Percentiles rank a stretch among this genome's conserved stretches.
phyloP scores from a whole-genome alignment of 2,113 vertebrate genomes.

The Synchiropus splendidus region DNA sequence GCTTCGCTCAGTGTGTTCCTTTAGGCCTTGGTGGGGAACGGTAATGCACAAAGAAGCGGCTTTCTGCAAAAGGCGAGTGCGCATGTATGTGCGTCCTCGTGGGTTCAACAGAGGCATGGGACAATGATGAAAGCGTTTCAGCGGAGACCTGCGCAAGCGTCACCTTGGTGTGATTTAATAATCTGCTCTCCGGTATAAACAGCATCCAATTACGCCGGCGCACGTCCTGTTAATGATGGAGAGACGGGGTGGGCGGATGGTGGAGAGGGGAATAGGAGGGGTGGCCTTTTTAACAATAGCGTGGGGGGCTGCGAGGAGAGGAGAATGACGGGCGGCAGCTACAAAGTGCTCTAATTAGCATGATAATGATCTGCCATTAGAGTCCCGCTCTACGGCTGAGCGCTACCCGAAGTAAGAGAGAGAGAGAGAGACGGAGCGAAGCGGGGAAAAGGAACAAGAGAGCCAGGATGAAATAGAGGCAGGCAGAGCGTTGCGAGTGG shows the following conservation, averaged over 20 bases:
- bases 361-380: conserved; percentile 73
- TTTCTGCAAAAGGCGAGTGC: conserved; percentile 12
- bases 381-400: conserved; percentile 66
- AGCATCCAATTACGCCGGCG: conserved; percentile 62
- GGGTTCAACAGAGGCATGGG: conserved; percentile 38
- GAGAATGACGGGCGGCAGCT: conserved; percentile 65
- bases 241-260: conserved; percentile 39
- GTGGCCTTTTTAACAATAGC: conserved; percentile 63
- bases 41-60: conserved; percentile 17
- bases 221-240: conserved; percentile 63
- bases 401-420: conserved; percentile 36
- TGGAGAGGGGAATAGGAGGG: conserved; percentile 37
- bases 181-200: conserved; percentile 64
- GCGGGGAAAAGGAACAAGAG: conserved; percentile 7
- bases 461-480: conserved; percentile 15
- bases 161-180: conserved; percentile 64
- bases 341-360: conserved; percentile 74
- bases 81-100: conserved; percentile 4
- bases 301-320: conserved; percentile 31
- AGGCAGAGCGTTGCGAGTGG: conserved; percentile 23
- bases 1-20: conserved; percentile 11
- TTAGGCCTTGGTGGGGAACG: conserved; percentile 14
- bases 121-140: conserved; percentile 52
- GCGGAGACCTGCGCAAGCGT: conserved; percentile 43
- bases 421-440: conserved; percentile 18